phyloP scores from a whole-genome alignment of 2,113 vertebrate species.

The Sakesphorus luctuosus region DNA sequence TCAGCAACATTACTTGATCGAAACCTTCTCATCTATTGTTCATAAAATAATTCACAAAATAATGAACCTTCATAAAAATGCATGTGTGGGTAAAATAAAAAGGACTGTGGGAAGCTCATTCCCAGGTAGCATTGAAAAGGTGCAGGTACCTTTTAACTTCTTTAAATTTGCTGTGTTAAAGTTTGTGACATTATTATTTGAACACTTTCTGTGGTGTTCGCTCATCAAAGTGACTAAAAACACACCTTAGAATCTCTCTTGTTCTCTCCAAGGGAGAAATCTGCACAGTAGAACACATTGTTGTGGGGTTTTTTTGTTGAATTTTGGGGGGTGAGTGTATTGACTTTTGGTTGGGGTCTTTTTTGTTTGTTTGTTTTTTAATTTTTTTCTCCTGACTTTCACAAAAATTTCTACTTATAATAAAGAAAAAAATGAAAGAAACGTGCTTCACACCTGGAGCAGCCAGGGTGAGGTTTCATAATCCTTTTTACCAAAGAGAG shows the following conservation, averaged over 20 bases:
- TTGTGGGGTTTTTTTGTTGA: neutral
- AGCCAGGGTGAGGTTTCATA: neutral
- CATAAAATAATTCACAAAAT: neutral
- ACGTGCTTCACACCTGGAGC: neutral
- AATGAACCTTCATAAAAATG: neutral
- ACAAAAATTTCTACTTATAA: neutral
- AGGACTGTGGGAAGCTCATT: neutral
- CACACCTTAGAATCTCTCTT: neutral
- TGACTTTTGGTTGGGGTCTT: rapidly evolving
- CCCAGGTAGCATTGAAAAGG: neutral
- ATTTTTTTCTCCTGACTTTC: neutral
- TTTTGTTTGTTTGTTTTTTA: neutral
- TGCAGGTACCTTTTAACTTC: neutral
- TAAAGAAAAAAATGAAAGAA: neutral
- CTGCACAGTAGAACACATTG: neutral
- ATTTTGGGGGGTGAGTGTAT: neutral
- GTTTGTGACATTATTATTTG: neutral
- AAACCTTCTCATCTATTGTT: neutral
- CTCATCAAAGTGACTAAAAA: neutral
- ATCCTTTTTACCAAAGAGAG: neutral
- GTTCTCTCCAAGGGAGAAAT: neutral
- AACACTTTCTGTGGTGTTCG: neutral
- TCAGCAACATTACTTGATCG: neutral
- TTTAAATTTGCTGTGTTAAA: neutral
- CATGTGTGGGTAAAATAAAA: neutral